Evolutionary conservation across 2,113 vertebrate genomes (phyloP).

Genomic region (Bos javanicus): DNA sequence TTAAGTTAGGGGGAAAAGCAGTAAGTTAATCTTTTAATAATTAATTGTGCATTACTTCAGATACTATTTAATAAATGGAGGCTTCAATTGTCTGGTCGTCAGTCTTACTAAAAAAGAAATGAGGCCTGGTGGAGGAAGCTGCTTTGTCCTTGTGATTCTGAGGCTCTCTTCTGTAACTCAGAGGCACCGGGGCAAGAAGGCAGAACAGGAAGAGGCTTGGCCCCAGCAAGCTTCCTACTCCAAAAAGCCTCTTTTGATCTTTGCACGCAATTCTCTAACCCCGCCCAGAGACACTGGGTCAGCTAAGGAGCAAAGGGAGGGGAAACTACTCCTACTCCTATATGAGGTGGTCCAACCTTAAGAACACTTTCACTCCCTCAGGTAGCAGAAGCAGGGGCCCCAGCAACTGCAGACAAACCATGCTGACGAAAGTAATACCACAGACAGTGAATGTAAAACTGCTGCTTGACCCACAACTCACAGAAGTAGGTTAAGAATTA

Average conservation of each 20-base stretch:
- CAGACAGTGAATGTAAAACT: background rate
- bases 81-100: background rate
- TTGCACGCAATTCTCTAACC: background rate
- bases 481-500: background rate
- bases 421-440: background rate
- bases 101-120: background rate
- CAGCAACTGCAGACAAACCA: background rate
- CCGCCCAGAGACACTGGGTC: background rate
- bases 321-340: background rate
- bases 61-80: background rate
- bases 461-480: background rate
- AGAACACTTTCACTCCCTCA: background rate
- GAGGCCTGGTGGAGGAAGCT: background rate
- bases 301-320: background rate
- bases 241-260: background rate
- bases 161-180: background rate
- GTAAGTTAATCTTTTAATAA: conserved; percentile 22
- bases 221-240: background rate
- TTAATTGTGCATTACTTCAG: conserved; percentile 13
- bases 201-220: background rate
- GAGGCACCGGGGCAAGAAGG: background rate
- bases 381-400: background rate
- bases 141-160: background rate
- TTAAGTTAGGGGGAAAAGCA: background rate
- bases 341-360: background rate